Base-by-base conservation (phyloP, 2,888 invertebrate genomes). In the Ferdinandea cuprea region DNA sequence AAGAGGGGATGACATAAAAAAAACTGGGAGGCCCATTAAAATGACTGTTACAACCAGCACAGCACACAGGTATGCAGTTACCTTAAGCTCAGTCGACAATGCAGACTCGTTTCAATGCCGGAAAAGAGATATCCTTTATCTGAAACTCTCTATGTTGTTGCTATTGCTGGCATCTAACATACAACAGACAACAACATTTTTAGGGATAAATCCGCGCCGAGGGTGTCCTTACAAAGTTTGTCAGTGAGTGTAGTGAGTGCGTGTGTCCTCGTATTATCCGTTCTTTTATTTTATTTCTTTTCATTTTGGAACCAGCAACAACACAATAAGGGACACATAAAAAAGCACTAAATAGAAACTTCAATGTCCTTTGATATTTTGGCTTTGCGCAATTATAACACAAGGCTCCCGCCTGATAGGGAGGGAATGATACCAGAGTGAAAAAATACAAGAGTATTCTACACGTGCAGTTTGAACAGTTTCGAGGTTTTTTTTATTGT, bases 291-390 rank as follows among this genome's bases (percentile, higher is more conserved):
- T 81, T 65, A 65, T 65, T 81, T 76, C 59, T 59, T 81, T 66
- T 52, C 71, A 80, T 65, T 65, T 76, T 71, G 35, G 28, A 71
- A 65, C n/a, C n/a, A 25, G 25, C 25, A 59, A 59, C 54, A 35
- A 66, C 69, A 81, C 77, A 77, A 71, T 66, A 59, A 66, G 71
- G 54, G 77, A 66, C 52, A 40, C 65, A 76, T 59, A 81, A 65
- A 71, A 65, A 63, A 76, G 58, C 40, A 65, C 71, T 61, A 56
- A 66, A 72, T 30, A 46, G 42, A 30, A 81, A 72, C 66, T 81
- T 66, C 54, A 81, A 72, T 77, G 76, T 76, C 61, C 71, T 81
- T 81, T 81, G 81, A 81, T 81, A 81, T 81, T 77, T 76, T 50
- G 54, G 69, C 54, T 81, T 77, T 65, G 50, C 46, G 65, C 76